Evolutionary conservation across 1,140 invertebrate genomes (phyloP), one percentile per base, ranked within the genome.

Genomic region (Papilio polytes): DNA sequence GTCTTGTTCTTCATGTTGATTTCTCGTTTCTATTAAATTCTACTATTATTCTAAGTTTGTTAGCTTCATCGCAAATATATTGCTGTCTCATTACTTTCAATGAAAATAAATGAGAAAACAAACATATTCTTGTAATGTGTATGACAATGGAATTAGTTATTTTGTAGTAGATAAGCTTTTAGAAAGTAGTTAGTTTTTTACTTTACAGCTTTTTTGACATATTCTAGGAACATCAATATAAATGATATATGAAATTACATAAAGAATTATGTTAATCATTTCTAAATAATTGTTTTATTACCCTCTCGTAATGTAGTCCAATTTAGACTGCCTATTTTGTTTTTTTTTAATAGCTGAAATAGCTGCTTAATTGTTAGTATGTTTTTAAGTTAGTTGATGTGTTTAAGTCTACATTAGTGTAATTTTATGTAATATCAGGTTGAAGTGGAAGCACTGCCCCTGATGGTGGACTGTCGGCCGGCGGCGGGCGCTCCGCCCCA

Each of bases 381-480:
- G n/a, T 56, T 12, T 18, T 53, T 8, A 12, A 7, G n/a, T n/a
- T n/a, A n/a, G n/a, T 20, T 56, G 53, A 10, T 56, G 8, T 56
- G 6, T 56, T 7, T 18, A n/a, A 53, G 51, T n/a, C 8, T 56
- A 56, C 53, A 56, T 56, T 20, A 18, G n/a, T 56, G 15, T 74
- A 13, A 72, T 59, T 51, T 77, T 66, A 3, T 78, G 56, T 80
- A 79, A 79, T 80, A 12, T 70, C 88, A 94, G 93, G 89, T 92
- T 92, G 91, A 92, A 90, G 87, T 93, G 20, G 85, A 88, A 86
- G 88, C 92, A 51, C 84, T 93, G 78, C 93, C 93, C 86, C 90
- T 93, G 74, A 94, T 94, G 93, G 92, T 93, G 86, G 93, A 93
- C 89, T 90, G 90, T 82, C 87, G 93, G 82, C 88, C 89, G 78